Base-by-base conservation (phyloP, 2,888 invertebrate species). In the Pardosa pseudoannulata region DNA sequence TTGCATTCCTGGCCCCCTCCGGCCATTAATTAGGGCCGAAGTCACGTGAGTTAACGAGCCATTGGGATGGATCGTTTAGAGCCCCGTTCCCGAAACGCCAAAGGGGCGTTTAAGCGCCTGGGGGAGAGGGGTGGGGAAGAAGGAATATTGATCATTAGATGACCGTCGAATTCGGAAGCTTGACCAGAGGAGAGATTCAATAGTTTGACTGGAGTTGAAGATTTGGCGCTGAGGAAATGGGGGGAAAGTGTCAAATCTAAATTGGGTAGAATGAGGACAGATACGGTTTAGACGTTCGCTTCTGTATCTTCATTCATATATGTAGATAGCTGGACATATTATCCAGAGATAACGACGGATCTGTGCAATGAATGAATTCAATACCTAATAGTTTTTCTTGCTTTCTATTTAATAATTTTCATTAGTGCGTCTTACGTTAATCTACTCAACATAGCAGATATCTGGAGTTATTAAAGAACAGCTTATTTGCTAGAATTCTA, bases 21-120 rank as follows among this genome's bases (percentile, higher is more conserved):
- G 83, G 83, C 83, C 83, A 85, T 85, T 85, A 85, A 85, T 85
- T 85, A 85, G 83, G 78, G 78, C 78, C 83, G 78, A 78, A 78
- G 83, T 85, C 83, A 85, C 83, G 78, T 78, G 78, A 67, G 41
- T 64, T 78, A 72, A 78, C 73, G 72, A 73, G 83, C 78, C 46
- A 78, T 83, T 76, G 82, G 76, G 71, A 76, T 71, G 70, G 65
- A 82, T 76, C 75, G 82, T 72, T 81, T 50, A 46, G 68, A n/a
- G 39, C 68, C 36, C 56, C 56, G 56, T 56, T 56, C 56, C 56
- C 56, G 19, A 16, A 56, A 56, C 56, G 56, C 56, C 56, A 56
- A 56, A 56, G 56, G 56, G 56, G 67, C 67, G 67, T 67, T 67
- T 67, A 67, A 67, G 67, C 36, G 56, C 5, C 3, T 2, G 23